Conservation (phyloP, 2,113 vertebrate genomes). For the Peromyscus polionotus region DNA sequence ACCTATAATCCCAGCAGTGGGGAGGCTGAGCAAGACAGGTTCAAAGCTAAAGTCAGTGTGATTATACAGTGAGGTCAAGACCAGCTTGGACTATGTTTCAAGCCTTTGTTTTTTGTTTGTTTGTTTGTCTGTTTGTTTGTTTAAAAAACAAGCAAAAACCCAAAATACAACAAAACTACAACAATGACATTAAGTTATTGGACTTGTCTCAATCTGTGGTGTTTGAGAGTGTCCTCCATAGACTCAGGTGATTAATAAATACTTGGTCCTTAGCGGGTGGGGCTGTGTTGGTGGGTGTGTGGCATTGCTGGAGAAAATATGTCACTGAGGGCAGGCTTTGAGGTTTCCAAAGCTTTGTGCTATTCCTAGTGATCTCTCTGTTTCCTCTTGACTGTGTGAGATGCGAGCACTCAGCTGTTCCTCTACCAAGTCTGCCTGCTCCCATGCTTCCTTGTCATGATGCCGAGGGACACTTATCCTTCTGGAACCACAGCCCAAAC, state of each 20-base stretch:
- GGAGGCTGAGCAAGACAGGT: neutral
- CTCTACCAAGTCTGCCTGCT: neutral
- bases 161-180: neutral
- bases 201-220: neutral
- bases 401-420: neutral
- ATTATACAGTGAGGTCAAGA: neutral
- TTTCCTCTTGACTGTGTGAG: neutral
- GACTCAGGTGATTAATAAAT: neutral
- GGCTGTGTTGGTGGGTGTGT: neutral
- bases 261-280: neutral
- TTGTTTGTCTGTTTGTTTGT: no score
- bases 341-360: neutral
- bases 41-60: neutral
- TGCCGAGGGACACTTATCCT: neutral
- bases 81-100: neutral
- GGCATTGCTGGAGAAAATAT: neutral
- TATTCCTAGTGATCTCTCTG: neutral
- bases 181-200: conserved; percentile 6
- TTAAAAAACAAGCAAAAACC: neutral
- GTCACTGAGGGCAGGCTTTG: neutral
- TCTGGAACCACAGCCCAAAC: neutral
- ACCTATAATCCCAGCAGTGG: neutral
- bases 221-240: neutral
- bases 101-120: neutral
- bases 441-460: neutral